Conservation (phyloP, 1,140 invertebrate species). For the Diachasma alloeum region DNA sequence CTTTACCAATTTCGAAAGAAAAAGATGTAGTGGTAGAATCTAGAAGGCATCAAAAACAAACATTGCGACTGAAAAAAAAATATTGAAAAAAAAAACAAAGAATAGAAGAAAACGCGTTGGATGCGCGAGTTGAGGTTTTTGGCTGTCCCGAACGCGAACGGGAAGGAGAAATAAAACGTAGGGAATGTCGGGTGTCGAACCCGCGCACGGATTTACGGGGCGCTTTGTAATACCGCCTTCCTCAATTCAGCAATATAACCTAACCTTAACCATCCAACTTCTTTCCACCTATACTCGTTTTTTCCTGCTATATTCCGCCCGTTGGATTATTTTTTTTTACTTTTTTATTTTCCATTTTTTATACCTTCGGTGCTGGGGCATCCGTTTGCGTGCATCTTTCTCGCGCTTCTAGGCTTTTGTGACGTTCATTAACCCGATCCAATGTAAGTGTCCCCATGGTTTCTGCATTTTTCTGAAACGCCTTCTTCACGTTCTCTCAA, state of each 20-base stretch:
- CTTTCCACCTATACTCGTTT: slow-evolving; percentile 5
- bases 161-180: slow-evolving; percentile 50
- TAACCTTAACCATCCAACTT: slow-evolving; percentile 39
- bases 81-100: not conserved
- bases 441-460: not conserved
- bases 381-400: slow-evolving; percentile 8
- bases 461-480: slow-evolving; percentile 1
- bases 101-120: slow-evolving; percentile 31
- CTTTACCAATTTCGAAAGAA: too few species aligned
- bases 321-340: not conserved
- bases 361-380: not conserved
- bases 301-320: not conserved
- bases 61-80: not conserved
- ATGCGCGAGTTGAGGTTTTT: slow-evolving; percentile 35
- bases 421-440: slow-evolving; percentile 3
- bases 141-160: slow-evolving; percentile 21
- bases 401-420: slow-evolving; percentile 11
- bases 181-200: slow-evolving; percentile 64
- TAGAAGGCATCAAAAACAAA: too few species aligned
- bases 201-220: slow-evolving; percentile 63
- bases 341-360: not conserved
- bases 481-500: not conserved
- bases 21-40: too few species aligned
- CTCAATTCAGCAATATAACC: slow-evolving; percentile 64
- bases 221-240: slow-evolving; percentile 65